Percentiles rank a stretch among this genome's conserved stretches.
phyloP scores from a whole-genome alignment of 2,113 vertebrate species.

The Embiotoca jacksoni region DNA sequence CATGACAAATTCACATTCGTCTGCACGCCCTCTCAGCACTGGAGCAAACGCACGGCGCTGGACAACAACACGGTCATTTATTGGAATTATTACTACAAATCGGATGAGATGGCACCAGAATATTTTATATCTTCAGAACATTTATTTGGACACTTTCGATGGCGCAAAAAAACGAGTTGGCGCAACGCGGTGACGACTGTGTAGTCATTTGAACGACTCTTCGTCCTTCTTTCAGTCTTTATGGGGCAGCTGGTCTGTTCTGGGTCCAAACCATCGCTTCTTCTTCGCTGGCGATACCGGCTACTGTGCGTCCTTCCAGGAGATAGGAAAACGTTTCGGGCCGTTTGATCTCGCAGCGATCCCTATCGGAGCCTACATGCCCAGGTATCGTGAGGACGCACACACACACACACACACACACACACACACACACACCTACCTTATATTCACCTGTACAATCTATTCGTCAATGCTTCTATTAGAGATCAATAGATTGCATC shows the following conservation, averaged over 20 bases:
- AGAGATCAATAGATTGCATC: too few relatives aligned
- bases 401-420: neutral
- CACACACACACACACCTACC: too few relatives aligned
- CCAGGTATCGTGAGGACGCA: conserved; percentile 84
- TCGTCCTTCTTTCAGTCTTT: conserved; percentile 56
- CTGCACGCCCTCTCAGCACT: conserved; percentile 94
- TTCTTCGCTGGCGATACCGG: conserved; percentile 97
- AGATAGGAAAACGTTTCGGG: conserved; percentile 93
- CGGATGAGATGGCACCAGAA: neutral
- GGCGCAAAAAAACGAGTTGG: too few relatives aligned
- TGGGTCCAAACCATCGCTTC: conserved; percentile 93
- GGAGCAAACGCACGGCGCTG: conserved; percentile 91
- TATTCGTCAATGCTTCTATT: too few relatives aligned
- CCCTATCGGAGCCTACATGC: conserved; percentile 95
- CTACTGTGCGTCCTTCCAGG: conserved; percentile 91
- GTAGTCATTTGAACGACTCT: too few relatives aligned
- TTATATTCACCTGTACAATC: too few relatives aligned
- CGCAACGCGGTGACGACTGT: too few relatives aligned
- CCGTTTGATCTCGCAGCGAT: conserved; percentile 97
- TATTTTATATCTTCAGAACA: neutral
- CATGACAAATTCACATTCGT: conserved; percentile 91
- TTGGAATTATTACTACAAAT: neutral
- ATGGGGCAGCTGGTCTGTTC: conserved; percentile 95
- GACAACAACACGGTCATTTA: conserved; percentile 88
- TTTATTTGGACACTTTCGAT: too few relatives aligned